A percentile compares a stretch with the other conserved stretches of the same genome.
Conservation (phyloP, 2,797 vertebrate genomes). For the Mus spretus region DNA sequence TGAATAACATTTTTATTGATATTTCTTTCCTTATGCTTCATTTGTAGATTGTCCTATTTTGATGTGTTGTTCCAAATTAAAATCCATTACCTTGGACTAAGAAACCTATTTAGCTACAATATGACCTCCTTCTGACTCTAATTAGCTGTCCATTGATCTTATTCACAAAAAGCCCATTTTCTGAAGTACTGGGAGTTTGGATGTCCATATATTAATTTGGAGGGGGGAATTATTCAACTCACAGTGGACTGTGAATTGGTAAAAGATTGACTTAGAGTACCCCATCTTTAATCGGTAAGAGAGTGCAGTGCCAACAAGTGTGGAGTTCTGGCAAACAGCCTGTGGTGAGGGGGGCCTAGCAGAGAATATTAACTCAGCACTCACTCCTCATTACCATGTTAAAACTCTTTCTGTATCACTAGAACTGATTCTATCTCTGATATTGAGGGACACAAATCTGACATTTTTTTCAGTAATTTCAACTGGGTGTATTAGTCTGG, state of each 20-base stretch:
- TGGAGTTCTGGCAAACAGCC: neutral
- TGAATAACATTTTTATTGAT: neutral
- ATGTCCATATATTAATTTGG: neutral
- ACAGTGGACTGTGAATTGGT: neutral
- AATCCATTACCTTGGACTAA: slow-evolving; percentile 5
- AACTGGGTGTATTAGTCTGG: slow-evolving; percentile 6
- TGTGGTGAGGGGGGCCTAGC: neutral
- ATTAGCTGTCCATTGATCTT: neutral
- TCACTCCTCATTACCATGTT: neutral
- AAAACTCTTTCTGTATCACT: neutral
- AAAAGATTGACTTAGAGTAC: neutral
- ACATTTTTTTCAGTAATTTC: slow-evolving; percentile 42
- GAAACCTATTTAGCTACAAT: neutral
- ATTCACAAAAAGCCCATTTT: slow-evolving; percentile 8
- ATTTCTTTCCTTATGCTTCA: neutral
- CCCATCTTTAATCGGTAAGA: neutral
- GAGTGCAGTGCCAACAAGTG: neutral
- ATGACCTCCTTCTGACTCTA: slow-evolving; percentile 15
- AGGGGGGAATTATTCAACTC: neutral
- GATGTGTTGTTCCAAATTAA: neutral
- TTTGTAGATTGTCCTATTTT: neutral
- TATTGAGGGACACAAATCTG: slow-evolving; percentile 54
- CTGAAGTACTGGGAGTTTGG: neutral
- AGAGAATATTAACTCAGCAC: neutral
- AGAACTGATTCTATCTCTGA: slow-evolving; percentile 38